These are phyloP conservation scores for Axis porcinus DNA, from an alignment of 2,113 vertebrate genomes.

Conservation along the genomic window DNA sequence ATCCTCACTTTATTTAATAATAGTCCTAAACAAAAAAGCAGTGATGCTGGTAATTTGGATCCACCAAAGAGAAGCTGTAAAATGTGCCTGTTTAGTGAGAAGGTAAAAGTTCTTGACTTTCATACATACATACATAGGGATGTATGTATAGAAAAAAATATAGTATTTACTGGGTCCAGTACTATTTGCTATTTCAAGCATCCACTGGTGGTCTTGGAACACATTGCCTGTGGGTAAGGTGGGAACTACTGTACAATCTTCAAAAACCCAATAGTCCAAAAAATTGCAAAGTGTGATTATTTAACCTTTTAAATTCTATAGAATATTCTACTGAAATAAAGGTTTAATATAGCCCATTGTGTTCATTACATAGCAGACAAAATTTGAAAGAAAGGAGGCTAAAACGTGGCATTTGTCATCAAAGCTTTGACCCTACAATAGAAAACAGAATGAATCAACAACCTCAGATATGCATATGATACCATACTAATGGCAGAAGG, in stretches of 20 bases:
- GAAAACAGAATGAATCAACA: background rate
- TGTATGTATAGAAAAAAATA: background rate
- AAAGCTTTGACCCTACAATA: background rate
- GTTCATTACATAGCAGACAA: background rate
- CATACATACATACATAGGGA: background rate
- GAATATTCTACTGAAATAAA: background rate
- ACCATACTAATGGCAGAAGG: background rate
- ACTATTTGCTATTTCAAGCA: background rate
- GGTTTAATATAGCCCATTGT: background rate
- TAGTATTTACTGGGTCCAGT: background rate
- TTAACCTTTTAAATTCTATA: background rate
- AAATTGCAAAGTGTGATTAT: background rate
- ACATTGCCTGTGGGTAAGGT: background rate
- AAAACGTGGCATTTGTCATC: background rate
- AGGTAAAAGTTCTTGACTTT: background rate
- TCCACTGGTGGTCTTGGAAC: background rate
- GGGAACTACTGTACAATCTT: background rate
- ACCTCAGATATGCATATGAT: background rate
- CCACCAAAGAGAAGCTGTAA: background rate
- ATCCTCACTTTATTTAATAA: background rate
- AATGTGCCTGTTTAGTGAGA: background rate
- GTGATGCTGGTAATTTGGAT: background rate
- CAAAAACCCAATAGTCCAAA: background rate
- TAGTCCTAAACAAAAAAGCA: background rate
- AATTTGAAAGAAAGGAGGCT: background rate